phyloP scores from a whole-genome alignment of 1,140 invertebrate genomes.

The Pogonomyrmex barbatus region DNA sequence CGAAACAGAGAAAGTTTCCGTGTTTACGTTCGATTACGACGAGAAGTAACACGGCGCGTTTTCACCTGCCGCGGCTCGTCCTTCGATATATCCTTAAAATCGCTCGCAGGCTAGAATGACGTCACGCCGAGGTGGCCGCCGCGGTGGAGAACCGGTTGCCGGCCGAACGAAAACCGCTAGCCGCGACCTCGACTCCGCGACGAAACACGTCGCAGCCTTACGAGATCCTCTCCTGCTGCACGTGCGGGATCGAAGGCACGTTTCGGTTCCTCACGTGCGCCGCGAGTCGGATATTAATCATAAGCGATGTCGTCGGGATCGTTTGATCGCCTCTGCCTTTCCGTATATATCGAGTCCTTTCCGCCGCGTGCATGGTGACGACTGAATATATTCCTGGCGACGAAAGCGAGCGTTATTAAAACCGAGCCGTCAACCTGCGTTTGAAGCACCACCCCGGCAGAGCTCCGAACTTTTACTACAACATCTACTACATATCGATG shows the following conservation, averaged over 20 bases:
- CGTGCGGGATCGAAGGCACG: slow-evolving; percentile 50
- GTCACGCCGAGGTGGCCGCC: slow-evolving; percentile 69
- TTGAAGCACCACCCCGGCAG: neutral
- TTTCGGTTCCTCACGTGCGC: slow-evolving; percentile 55
- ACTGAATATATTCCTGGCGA: slow-evolving; percentile 16
- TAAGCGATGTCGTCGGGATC: slow-evolving; percentile 27
- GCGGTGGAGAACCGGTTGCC: slow-evolving; percentile 75
- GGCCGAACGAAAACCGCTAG: slow-evolving; percentile 82
- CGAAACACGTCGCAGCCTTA: slow-evolving; percentile 74
- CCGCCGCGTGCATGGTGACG: neutral
- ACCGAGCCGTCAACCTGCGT: no score
- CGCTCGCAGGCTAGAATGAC: slow-evolving; percentile 77
- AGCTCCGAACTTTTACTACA: neutral
- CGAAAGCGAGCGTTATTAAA: neutral
- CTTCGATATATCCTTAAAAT: slow-evolving; percentile 78
- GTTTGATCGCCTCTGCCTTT: slow-evolving; percentile 10
- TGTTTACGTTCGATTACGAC: slow-evolving; percentile 56
- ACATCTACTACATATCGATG: neutral
- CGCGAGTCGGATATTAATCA: slow-evolving; percentile 48
- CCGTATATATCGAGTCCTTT: neutral
- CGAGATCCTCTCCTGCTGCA: slow-evolving; percentile 67
- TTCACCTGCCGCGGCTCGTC: slow-evolving; percentile 76
- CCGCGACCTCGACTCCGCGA: slow-evolving; percentile 78
- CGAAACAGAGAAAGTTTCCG: slow-evolving; percentile 47
- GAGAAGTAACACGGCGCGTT: slow-evolving; percentile 32